Evolutionary conservation across 2,113 vertebrate species (phyloP), one percentile per base, ranked within the genome.

Genomic region (Cynopterus brachyotis): DNA sequence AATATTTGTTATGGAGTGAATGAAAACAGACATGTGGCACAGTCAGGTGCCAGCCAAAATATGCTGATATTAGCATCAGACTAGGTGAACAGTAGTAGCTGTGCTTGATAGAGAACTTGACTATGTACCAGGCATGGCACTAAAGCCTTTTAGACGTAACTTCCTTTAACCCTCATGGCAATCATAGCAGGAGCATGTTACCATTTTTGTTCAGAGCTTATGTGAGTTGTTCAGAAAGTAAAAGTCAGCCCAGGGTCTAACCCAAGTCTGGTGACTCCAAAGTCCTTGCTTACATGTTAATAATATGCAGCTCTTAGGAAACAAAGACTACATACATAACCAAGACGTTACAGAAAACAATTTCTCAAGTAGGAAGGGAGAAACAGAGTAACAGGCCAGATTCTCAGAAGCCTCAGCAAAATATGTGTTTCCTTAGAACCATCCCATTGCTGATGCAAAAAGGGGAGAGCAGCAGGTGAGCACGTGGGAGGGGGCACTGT

Each of bases 91-190:
- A 6, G 28, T 2, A 17, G 57, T 5, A 9, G 75, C 60, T n/a
- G 8, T 0, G 4, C 32, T 20, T 12, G 26, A 50, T 0, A 5
- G 60, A 47, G n/a, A 53, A 37, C 19, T 3, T 87, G 82, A 40
- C 47, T 15, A 13, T 1, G 32, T 8, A 8, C 67, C 13, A 86
- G 75, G 55, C 72, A 2, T 1, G 30, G 64, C 9, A 13, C 81
- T 53, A 3, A 37, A 6, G 13, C 13, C 22, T 73, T 59, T 73
- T 1, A 50, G 72, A 26, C 6, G 13, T 4, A 32, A 45, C 73
- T 28, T 64, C 72, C 37, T 72, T 37, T 57, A 24, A 45, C 73
- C 13, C 7, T 76, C 82, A 30, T 40, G 2, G 42, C 57, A 10
- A 76, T 40, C 53, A 50, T 22, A 35, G 42, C 60, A 22, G 28